Percentiles rank a stretch among this genome's conserved stretches.
Evolutionary conservation across 2,888 invertebrate species (phyloP).

Genomic region (Coleophora flavipennella): DNA sequence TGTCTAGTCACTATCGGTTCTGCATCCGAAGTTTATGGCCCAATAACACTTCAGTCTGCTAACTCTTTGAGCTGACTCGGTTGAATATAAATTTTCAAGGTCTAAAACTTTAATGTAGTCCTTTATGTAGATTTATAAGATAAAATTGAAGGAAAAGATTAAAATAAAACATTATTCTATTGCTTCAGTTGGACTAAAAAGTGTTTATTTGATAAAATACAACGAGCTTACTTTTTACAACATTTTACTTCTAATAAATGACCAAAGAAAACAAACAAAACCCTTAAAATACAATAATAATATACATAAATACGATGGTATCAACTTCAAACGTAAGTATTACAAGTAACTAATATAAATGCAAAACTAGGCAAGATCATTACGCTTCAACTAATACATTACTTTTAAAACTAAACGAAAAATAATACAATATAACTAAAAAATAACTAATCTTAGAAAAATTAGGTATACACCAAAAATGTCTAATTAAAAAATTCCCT

Average conservation of each 20-base stretch:
- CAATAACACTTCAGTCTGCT: too few relatives aligned
- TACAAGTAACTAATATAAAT: constrained; percentile 66
- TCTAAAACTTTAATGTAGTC: too few relatives aligned
- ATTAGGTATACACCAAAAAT: constrained; percentile 62
- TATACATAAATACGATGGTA: constrained; percentile 71
- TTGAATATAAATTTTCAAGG: too few relatives aligned
- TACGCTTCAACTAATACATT: constrained; percentile 54
- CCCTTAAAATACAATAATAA: constrained; percentile 68
- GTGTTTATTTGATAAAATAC: constrained; percentile 74
- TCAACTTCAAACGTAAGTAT: constrained; percentile 69
- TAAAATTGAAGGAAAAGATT: constrained; percentile 9
- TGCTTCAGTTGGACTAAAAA: constrained; percentile 74
- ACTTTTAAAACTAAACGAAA: constrained; percentile 38
- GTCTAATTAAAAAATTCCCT: constrained; percentile 57
- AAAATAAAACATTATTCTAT: constrained; percentile 60
- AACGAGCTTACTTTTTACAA: constrained; percentile 74
- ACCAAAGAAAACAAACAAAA: constrained; percentile 68
- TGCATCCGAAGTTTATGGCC: too few relatives aligned
- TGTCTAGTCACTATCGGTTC: too few relatives aligned
- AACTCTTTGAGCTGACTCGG: too few relatives aligned
- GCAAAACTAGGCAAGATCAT: constrained; percentile 70
- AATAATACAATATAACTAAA: constrained; percentile 36
- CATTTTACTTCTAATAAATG: constrained; percentile 71
- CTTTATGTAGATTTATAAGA: too few relatives aligned
- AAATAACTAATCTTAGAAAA: constrained; percentile 39